Evolutionary conservation across 2,113 vertebrate genomes (phyloP).

Genomic region (Noctilio leporinus): DNA sequence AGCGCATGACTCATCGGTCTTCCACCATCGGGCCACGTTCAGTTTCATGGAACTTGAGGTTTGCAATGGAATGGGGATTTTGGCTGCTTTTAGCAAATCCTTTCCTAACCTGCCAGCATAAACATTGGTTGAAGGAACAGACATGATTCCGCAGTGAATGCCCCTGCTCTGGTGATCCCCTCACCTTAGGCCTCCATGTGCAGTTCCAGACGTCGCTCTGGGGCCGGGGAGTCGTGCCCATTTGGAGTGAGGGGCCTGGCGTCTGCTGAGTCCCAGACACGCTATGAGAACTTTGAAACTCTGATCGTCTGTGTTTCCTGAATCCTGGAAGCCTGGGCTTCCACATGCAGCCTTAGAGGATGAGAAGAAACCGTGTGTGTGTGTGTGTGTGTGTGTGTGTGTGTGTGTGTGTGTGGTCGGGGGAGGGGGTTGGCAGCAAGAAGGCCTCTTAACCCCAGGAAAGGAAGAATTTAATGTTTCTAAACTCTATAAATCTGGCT

Average conservation of each 20-base stretch:
- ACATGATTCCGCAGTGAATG: neutral
- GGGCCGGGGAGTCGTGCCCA: neutral
- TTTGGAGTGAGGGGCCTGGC: neutral
- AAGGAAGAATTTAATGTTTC: constrained; percentile 13
- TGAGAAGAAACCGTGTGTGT: too few relatives aligned
- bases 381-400: too few relatives aligned
- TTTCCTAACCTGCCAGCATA: neutral
- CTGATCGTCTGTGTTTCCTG: neutral
- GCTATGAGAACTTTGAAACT: neutral
- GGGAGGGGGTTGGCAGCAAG: constrained; percentile 11
- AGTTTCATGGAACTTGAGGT: neutral
- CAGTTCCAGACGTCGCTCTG: neutral
- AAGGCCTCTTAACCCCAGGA: constrained; percentile 10
- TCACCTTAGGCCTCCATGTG: neutral
- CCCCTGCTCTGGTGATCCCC: neutral
- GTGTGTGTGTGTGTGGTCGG: too few relatives aligned
- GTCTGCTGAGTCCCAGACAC: neutral
- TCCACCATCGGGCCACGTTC: accelerated
- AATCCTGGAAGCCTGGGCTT: neutral
- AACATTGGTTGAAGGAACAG: neutral
- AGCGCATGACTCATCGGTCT: neutral
- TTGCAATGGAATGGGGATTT: neutral
- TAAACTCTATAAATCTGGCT: constrained; percentile 5
- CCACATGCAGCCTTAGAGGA: neutral
- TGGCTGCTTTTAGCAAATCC: neutral